A percentile compares a stretch with the other conserved stretches of the same genome.
Evolutionary conservation across 1,140 invertebrate species (phyloP).

Genomic region (Lycorma delicatula): DNA sequence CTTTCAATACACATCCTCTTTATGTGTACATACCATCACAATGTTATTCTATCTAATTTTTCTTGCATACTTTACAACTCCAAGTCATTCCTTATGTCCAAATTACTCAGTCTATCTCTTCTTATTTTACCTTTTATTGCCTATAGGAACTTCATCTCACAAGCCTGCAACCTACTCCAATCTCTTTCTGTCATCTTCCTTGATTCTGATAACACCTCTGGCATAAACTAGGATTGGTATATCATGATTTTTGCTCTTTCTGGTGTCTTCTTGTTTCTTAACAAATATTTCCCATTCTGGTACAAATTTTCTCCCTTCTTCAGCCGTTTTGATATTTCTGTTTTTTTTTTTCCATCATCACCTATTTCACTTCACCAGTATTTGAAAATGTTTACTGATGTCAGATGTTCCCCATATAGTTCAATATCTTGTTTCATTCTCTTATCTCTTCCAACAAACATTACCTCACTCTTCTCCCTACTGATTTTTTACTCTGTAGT

Average conservation of each 20-base stretch:
- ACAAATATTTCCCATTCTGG: not conserved
- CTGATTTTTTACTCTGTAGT: not conserved
- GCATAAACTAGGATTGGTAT: not conserved
- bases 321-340: not conserved
- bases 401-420: not conserved
- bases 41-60: not conserved
- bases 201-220: not conserved
- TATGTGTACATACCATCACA: not conserved
- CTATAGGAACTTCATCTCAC: not conserved
- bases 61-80: not conserved
- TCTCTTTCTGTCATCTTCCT: not conserved
- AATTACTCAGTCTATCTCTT: not conserved
- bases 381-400: not conserved
- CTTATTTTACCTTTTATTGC: not conserved
- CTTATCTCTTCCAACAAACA: not conserved
- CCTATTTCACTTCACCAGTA: not conserved
- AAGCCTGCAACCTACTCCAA: not conserved
- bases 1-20: not conserved
- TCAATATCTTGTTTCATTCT: not conserved
- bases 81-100: not conserved
- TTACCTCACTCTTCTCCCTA: conserved; percentile 2
- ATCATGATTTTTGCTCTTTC: not conserved
- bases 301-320: not conserved
- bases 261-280: not conserved
- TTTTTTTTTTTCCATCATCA: not conserved